Conservation (phyloP, 2,113 vertebrate species). For the Pionites leucogaster region DNA sequence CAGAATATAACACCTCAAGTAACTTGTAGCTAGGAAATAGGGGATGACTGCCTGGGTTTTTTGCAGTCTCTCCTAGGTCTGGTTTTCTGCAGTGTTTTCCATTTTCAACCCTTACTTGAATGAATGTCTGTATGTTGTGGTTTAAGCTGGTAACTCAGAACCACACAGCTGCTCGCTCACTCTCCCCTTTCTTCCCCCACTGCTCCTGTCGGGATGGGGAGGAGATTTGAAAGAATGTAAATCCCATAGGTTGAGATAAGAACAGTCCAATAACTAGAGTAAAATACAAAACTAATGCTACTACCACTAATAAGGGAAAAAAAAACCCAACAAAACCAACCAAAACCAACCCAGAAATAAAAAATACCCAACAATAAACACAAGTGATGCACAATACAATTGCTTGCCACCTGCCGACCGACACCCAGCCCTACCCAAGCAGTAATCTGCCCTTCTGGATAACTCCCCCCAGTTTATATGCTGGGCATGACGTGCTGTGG, state of each 20-base stretch:
- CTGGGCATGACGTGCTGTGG: background rate
- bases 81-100: background rate
- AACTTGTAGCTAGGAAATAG: background rate
- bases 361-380: fast-evolving
- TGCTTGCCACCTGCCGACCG: fast-evolving
- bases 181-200: background rate
- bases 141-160: background rate
- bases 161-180: too few relatives aligned
- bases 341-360: background rate
- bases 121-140: background rate
- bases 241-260: background rate
- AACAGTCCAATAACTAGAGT: background rate
- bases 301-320: background rate
- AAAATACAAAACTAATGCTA: background rate
- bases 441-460: background rate
- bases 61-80: background rate
- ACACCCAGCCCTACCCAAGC: background rate
- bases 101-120: background rate
- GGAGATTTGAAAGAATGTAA: background rate
- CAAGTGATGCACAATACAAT: background rate
- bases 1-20: background rate
- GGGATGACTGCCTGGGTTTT: background rate
- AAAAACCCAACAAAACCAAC: background rate
- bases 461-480: background rate
- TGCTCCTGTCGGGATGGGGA: background rate